A percentile compares a stretch with the other conserved stretches of the same genome.
phyloP scores from a whole-genome alignment of 2,888 invertebrate species.

The Amphipyra berbera region DNA sequence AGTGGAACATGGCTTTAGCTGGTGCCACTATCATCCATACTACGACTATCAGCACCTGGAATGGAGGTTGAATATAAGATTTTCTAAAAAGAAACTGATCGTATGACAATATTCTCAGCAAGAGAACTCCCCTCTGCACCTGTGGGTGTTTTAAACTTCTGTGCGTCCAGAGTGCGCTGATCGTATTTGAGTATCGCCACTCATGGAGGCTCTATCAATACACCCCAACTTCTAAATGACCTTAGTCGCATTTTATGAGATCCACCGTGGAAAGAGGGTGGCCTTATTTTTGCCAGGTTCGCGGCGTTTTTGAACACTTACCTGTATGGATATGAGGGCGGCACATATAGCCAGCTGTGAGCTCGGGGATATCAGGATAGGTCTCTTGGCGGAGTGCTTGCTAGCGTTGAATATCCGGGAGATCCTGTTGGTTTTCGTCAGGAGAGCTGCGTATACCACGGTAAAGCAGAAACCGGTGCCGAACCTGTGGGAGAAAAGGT shows the following conservation, averaged over 20 bases:
- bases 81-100: too few species aligned
- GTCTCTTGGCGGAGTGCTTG: slow-evolving; percentile 97
- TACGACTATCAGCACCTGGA: slow-evolving; percentile 95
- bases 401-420: slow-evolving; percentile 99
- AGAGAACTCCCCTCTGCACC: too few species aligned
- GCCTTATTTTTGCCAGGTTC: too few species aligned
- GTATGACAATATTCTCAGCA: too few species aligned
- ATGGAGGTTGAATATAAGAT: neutral
- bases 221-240: too few species aligned
- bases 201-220: too few species aligned
- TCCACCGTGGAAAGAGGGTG: too few species aligned
- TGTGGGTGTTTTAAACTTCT: too few species aligned
- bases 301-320: slow-evolving; percentile 65
- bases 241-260: too few species aligned
- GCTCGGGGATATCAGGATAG: slow-evolving; percentile 97
- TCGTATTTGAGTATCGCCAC: too few species aligned
- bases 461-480: slow-evolving; percentile 99
- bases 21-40: slow-evolving; percentile 98
- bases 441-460: slow-evolving; percentile 98
- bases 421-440: slow-evolving; percentile 99
- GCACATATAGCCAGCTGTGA: slow-evolving; percentile 97
- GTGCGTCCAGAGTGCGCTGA: too few species aligned
- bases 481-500: slow-evolving; percentile 89
- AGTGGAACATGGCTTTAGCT: slow-evolving; percentile 96
- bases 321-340: slow-evolving; percentile 96